A percentile compares a stretch with the other conserved stretches of the same genome.
These are phyloP conservation scores for Sarcophaga peregrina DNA, from an alignment of 1,140 invertebrate species.

Conservation along the genomic window DNA sequence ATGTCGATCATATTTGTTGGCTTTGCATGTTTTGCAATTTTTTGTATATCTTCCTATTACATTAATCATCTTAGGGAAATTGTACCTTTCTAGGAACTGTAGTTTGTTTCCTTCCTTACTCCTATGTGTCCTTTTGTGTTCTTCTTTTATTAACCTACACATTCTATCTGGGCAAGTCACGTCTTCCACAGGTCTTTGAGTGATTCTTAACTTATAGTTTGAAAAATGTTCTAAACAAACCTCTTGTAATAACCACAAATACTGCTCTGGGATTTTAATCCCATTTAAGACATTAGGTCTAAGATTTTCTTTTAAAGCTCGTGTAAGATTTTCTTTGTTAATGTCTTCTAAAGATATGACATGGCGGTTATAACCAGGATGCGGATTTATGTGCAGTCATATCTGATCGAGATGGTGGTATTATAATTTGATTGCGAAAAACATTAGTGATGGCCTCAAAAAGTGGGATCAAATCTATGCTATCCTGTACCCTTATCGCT, in stretches of 20 bases:
- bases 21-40: slow-evolving; percentile 37
- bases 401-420: neutral
- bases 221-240: slow-evolving; percentile 45
- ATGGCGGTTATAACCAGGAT: slow-evolving; percentile 53
- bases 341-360: slow-evolving; percentile 61
- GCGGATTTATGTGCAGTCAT: slow-evolving; percentile 32
- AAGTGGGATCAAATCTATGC: slow-evolving; percentile 44
- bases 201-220: slow-evolving; percentile 44
- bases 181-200: slow-evolving; percentile 44
- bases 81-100: slow-evolving; percentile 48
- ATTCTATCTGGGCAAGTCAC: slow-evolving; percentile 43
- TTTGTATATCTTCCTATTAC: slow-evolving; percentile 33
- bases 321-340: slow-evolving; percentile 49
- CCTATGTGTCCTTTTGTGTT: neutral
- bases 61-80: slow-evolving; percentile 46
- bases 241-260: slow-evolving; percentile 46
- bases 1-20: slow-evolving; percentile 44
- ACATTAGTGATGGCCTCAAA: slow-evolving; percentile 19
- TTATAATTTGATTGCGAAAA: slow-evolving; percentile 35
- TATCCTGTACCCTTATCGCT: slow-evolving; percentile 27
- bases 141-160: slow-evolving; percentile 38
- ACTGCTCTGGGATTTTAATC: slow-evolving; percentile 43
- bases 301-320: slow-evolving; percentile 40
- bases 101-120: slow-evolving; percentile 44
- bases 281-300: slow-evolving; percentile 45